phyloP scores from a whole-genome alignment of 2,113 vertebrate genomes.

The Mesembrinibis cayennensis region DNA sequence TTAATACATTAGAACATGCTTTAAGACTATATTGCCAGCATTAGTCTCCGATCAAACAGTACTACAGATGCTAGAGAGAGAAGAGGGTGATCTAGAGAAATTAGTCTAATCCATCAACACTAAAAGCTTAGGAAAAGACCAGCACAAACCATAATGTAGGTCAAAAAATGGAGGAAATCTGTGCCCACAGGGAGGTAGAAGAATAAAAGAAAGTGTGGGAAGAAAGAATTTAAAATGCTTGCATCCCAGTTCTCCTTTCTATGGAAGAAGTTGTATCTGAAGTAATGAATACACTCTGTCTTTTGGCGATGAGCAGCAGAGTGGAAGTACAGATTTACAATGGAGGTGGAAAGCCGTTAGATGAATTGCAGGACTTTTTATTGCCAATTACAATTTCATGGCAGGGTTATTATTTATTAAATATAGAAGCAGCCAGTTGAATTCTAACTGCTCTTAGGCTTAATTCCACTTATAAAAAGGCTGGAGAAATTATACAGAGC shows the following conservation, averaged over 20 bases:
- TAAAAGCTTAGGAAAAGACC: background rate
- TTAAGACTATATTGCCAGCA: background rate
- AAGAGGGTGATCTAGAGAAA: background rate
- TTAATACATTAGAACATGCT: background rate
- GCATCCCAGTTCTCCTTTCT: background rate
- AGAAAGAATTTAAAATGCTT: background rate
- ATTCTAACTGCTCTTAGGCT: background rate
- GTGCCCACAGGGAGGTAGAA: background rate
- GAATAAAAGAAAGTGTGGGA: background rate
- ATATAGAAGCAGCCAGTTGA: slow-evolving; percentile 31
- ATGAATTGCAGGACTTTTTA: slow-evolving; percentile 35
- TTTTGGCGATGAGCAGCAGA: background rate
- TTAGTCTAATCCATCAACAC: background rate
- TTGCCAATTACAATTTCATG: slow-evolving; percentile 49
- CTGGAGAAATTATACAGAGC: background rate
- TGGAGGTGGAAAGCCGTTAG: background rate
- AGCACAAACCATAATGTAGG: background rate
- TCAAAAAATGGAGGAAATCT: background rate
- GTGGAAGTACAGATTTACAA: slow-evolving; percentile 8
- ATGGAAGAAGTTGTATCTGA: background rate
- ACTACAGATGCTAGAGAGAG: background rate
- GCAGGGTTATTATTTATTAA: slow-evolving; percentile 65
- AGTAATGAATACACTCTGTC: slow-evolving; percentile 38
- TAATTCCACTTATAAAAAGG: slow-evolving; percentile 9
- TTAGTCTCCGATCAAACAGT: background rate